A percentile compares a stretch with the other conserved stretches of the same genome.
These are phyloP conservation scores for Drosophila kanapiae DNA, from an alignment of 1,140 invertebrate genomes.

Conservation along the genomic window DNA sequence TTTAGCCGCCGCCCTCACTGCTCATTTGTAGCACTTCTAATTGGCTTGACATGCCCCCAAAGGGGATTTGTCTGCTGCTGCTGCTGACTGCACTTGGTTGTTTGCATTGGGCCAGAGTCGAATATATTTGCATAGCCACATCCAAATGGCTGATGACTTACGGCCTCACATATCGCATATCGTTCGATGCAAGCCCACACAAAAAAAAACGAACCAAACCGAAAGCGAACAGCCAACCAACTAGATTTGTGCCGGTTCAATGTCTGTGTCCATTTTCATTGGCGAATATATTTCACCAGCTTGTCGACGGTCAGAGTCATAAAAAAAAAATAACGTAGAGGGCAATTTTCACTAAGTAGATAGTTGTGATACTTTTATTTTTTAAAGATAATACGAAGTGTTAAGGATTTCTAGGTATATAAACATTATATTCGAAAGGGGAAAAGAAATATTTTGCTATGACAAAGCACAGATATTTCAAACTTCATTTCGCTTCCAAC, in stretches of 20 bases:
- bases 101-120: constrained; percentile 30
- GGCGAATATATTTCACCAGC: constrained; percentile 61
- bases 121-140: constrained; percentile 42
- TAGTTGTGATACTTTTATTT: constrained; percentile 1
- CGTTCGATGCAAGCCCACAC: constrained; percentile 58
- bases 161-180: constrained; percentile 63
- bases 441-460: no score
- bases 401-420: no score
- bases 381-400: not conserved
- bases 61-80: constrained; percentile 26
- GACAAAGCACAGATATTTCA: not conserved
- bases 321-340: constrained; percentile 12
- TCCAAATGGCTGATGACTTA: constrained; percentile 41
- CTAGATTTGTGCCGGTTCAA: constrained; percentile 65
- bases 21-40: constrained; percentile 63
- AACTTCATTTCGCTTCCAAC: not conserved
- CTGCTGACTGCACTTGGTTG: constrained; percentile 20
- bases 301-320: constrained; percentile 47
- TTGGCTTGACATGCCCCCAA: constrained; percentile 56
- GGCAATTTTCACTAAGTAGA: constrained; percentile 11
- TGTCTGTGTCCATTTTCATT: constrained; percentile 54
- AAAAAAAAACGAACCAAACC: constrained; percentile 10
- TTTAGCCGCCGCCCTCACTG: constrained; percentile 17
- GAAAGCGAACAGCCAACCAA: constrained; percentile 34
- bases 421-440: no score